phyloP scores from a whole-genome alignment of 2,113 vertebrate genomes.

The Copsychus sechellarum region DNA sequence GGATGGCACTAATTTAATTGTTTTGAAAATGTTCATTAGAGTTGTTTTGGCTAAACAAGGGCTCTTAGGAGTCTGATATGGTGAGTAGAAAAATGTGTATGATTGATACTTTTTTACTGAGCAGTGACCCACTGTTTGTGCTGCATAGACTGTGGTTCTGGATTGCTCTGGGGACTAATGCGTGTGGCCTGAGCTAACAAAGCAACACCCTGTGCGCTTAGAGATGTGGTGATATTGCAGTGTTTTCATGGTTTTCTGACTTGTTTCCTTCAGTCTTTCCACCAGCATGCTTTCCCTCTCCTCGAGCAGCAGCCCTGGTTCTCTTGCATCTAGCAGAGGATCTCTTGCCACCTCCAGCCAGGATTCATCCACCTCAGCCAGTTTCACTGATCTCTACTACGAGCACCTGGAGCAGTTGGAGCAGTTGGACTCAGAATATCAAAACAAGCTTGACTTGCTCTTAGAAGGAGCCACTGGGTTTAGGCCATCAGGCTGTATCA shows the following conservation, averaged over 20 bases:
- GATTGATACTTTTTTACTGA: background rate
- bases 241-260: background rate
- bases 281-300: slow-evolving; percentile 94
- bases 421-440: slow-evolving; percentile 86
- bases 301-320: slow-evolving; percentile 92
- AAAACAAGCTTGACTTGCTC: slow-evolving; percentile 90
- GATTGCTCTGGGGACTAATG: background rate
- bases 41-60: background rate
- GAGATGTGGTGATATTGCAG: background rate
- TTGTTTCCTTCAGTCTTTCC: slow-evolving; percentile 81
- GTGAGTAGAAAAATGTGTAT: background rate
- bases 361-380: slow-evolving; percentile 91
- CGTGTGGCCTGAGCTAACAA: slow-evolving; percentile 26
- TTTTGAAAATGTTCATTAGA: background rate
- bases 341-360: slow-evolving; percentile 91
- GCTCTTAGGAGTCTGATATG: background rate
- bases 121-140: background rate
- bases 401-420: slow-evolving; percentile 89
- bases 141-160: background rate
- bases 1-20: background rate
- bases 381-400: slow-evolving; percentile 90
- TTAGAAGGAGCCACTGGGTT: slow-evolving; percentile 83
- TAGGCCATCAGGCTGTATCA: slow-evolving; percentile 90
- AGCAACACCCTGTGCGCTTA: background rate
- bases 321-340: slow-evolving; percentile 89